phyloP scores from a whole-genome alignment of 2,113 vertebrate species.

The Genyomyrus donnyi region DNA sequence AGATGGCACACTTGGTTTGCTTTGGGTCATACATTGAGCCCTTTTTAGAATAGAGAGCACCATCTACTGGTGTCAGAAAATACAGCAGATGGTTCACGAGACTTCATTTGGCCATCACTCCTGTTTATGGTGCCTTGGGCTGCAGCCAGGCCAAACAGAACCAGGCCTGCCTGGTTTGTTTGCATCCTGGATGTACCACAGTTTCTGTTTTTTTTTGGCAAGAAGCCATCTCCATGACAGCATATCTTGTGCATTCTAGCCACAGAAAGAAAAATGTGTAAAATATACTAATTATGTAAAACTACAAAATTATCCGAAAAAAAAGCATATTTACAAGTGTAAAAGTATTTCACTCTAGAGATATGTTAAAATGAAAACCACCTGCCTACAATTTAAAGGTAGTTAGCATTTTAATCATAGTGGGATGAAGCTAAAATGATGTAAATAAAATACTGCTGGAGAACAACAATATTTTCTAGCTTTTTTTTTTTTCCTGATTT shows the following conservation, averaged over 20 bases:
- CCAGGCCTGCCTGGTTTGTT: neutral
- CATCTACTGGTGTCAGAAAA: no score
- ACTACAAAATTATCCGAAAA: neutral
- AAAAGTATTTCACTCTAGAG: neutral
- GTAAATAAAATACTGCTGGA: slow-evolving; percentile 1
- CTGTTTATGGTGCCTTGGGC: neutral
- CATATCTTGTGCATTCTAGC: neutral
- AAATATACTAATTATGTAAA: neutral
- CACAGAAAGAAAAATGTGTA: neutral
- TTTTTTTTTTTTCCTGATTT: neutral
- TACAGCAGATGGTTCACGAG: no score
- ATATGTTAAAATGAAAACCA: neutral
- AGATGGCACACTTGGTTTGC: no score
- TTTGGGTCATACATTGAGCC: no score
- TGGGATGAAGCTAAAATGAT: neutral
- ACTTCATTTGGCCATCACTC: no score
- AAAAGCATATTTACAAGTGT: neutral
- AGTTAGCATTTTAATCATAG: neutral
- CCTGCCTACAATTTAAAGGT: neutral
- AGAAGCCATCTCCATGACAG: neutral
- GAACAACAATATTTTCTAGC: neutral
- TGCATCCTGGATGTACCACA: neutral
- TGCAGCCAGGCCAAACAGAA: neutral
- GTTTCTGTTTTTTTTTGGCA: neutral
- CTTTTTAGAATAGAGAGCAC: no score